Base-by-base conservation (phyloP, 2,888 invertebrate genomes). In the Drosophila affinis region DNA sequence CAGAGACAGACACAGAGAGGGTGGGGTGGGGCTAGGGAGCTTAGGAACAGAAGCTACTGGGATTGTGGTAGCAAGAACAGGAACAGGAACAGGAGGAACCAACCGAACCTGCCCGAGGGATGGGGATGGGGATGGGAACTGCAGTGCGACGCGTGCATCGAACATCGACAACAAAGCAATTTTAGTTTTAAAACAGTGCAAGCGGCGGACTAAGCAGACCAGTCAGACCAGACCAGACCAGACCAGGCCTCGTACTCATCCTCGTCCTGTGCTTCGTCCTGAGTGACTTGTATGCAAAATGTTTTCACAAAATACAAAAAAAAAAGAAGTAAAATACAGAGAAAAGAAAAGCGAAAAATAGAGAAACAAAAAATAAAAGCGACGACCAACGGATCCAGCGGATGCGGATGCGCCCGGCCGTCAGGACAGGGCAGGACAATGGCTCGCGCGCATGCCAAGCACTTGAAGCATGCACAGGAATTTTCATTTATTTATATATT, bases 401-500 rank as follows among this genome's bases (percentile, higher is more conserved):
- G 74, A 67, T 74, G 79, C 81, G 81, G 81, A 82, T 82, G 88
- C 76, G 72, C 71, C 84, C 69, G 84, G 87, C 39, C 14, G 39
- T 39, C 39, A 14, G 39, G 14, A 39, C 39, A 24, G 48, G 61
- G 53, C 83, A 83, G 83, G 83, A 83, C 83, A 88, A 83, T 86
- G 88, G 83, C 83, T 88, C 84, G 83, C 83, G 81, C 34, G 60
- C 88, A 88, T 87, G 79, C 84, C 83, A 73, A 84, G 87, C 87
- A 88, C 83, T 84, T 84, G 83, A 88, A 84, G 88, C 83, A 84
- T 84, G 83, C 87, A 87, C 87, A 87, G 83, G 83, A 88, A 83
- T 84, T 84, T 84, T 87, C 88, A 88, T 88, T 83, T 88, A 88
- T 84, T 84, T 84, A 84, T 84, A 84, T 84, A 84, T 88, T 88